Evolutionary conservation across 35 echinoderm and acorn worm genomes (phyloP).

Genomic region (Acanthaster planci): DNA sequence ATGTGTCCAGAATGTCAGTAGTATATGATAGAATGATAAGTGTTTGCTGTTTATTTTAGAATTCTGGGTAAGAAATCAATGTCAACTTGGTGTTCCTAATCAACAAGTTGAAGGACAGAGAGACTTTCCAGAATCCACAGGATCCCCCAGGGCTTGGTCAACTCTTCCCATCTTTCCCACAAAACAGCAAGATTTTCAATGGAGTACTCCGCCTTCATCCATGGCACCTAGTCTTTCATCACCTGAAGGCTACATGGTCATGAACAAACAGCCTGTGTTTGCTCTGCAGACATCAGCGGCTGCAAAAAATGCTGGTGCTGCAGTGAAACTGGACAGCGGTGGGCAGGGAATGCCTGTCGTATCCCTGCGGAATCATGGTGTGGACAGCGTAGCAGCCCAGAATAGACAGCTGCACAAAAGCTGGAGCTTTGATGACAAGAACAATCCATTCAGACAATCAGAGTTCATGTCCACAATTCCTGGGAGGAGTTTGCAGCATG

Average conservation of each 20-base stretch:
- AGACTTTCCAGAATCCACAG: neutral
- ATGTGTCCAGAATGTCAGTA: neutral
- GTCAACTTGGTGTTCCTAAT: neutral
- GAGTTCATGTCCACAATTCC: neutral
- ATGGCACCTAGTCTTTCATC: neutral
- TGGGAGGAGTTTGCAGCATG: neutral
- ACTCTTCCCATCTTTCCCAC: neutral
- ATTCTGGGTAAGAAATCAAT: conserved; percentile 6
- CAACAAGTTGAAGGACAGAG: neutral
- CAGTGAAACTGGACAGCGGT: neutral
- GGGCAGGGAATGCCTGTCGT: neutral
- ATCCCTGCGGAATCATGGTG: neutral
- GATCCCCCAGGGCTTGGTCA: neutral
- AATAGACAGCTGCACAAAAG: conserved; percentile 1
- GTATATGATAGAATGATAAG: neutral
- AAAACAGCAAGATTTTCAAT: neutral
- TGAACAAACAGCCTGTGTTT: neutral
- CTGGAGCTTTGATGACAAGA: conserved; percentile 1
- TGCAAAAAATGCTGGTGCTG: neutral
- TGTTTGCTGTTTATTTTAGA: neutral
- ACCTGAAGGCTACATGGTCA: neutral
- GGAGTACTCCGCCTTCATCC: neutral
- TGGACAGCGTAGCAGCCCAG: neutral
- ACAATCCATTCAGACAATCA: neutral
- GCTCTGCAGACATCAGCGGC: neutral